Conservation (phyloP, 2,797 vertebrate species). For the Bradypodion pumilum region DNA sequence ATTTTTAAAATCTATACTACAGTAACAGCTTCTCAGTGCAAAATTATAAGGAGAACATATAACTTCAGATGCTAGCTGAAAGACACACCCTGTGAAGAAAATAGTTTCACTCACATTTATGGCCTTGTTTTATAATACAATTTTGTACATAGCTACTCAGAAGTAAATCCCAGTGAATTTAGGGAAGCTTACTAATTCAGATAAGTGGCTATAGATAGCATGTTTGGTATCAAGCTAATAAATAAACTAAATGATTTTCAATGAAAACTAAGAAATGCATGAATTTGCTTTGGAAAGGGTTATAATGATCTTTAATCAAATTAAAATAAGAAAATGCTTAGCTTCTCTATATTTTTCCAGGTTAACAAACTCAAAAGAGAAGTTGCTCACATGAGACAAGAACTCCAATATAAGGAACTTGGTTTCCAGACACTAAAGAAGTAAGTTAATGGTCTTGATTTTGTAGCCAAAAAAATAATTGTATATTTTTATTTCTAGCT, state of each 20-base stretch:
- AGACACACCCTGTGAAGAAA: no score
- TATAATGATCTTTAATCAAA: conserved; percentile 4
- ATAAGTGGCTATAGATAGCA: not conserved
- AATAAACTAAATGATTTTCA: conserved; percentile 17
- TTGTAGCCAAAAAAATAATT: not conserved
- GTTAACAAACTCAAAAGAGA: conserved; percentile 96
- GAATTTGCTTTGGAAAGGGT: not conserved
- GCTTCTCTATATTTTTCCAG: conserved; percentile 67
- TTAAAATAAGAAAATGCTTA: conserved; percentile 46
- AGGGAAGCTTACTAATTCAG: not conserved
- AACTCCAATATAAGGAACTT: conserved; percentile 94
- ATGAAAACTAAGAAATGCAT: not conserved
- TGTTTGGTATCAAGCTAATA: not conserved
- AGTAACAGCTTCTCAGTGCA: no score
- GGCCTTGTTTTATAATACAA: not conserved
- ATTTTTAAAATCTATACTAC: no score
- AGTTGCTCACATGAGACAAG: conserved; percentile 93
- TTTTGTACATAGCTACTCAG: not conserved
- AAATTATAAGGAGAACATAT: no score
- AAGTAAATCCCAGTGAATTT: not conserved
- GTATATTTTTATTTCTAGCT: conserved; percentile 31
- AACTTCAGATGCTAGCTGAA: no score
- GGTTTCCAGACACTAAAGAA: conserved; percentile 93
- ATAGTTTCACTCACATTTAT: not conserved
- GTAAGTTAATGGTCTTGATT: conserved; percentile 79